Evolutionary conservation across 2,888 invertebrate genomes (phyloP), one percentile per base, ranked within the genome.

Genomic region (Phoronis australis): DNA sequence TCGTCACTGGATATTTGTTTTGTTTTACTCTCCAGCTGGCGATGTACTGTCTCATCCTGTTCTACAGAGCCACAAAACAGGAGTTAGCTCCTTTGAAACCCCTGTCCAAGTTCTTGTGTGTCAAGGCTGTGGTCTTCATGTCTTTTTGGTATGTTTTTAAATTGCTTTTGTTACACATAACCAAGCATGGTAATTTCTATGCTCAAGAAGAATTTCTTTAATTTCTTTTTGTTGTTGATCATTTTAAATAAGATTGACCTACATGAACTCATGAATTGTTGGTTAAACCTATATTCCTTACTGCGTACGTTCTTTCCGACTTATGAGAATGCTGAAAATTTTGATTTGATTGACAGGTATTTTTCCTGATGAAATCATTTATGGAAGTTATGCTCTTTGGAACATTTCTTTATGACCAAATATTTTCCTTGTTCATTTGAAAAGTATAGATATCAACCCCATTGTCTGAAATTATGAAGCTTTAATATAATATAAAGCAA

Each of bases 91-190:
- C 94, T 4, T 92, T 96, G 88, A 87, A 87, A 70, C 96, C 96
- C 0, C 83, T 96, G 58, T 89, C 91, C 42, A 96, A 96, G 79
- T 95, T 96, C 80, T 81, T 96, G 46, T 95, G 95, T 77, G 94
- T 96, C 63, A 96, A 96, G 80, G 91, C 93, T 60, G 94, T 96
- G 47, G 93, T 96, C 23, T 96, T 96, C 81, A 91, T 95, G 76
- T 95, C 95, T 42, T 96, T 96, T 80, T 95, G 95, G 95, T 95
- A 84, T 87, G 90, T 68, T 39, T 20, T 22, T 35, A 6, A 38
- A 35, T 12, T 35, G n/a, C n/a, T n/a, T 35, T 9, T 12, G 35
- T 9, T 12, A 6, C 12, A 48, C 15, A 46, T 12, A 35, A 35
- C 9, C n/a, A 35, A n/a, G 9, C n/a, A 12, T n/a, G n/a, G 9